phyloP scores from a whole-genome alignment of 2,797 vertebrate genomes.

The Coregonus ussuriensis region DNA sequence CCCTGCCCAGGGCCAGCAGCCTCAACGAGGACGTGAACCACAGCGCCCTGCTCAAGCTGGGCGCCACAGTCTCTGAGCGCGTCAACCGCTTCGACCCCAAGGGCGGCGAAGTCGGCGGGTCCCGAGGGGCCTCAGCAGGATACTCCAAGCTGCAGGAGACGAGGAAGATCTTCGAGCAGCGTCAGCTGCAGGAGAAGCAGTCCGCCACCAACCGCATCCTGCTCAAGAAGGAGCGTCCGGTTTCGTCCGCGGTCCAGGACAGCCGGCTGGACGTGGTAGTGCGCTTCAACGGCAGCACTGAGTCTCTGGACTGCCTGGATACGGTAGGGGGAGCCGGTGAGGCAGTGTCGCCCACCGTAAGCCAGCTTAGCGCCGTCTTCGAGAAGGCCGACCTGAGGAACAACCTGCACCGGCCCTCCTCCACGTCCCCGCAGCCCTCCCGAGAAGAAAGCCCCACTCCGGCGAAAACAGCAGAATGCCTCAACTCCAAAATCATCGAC shows the following conservation, averaged over 20 bases:
- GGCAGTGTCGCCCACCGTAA: slow-evolving; percentile 93
- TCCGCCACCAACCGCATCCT: slow-evolving; percentile 88
- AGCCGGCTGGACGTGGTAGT: slow-evolving; percentile 93
- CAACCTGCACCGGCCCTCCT: slow-evolving; percentile 76
- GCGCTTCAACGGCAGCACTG: slow-evolving; percentile 93
- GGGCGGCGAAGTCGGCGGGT: slow-evolving; percentile 40
- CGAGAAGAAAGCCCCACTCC: slow-evolving; percentile 57
- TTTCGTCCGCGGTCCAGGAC: slow-evolving; percentile 86
- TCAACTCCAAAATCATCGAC: slow-evolving; percentile 68
- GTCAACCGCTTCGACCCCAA: slow-evolving; percentile 91
- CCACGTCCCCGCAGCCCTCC: slow-evolving; percentile 48
- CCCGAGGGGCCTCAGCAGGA: slow-evolving; percentile 62
- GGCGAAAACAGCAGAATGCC: slow-evolving; percentile 61
- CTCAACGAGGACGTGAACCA: slow-evolving; percentile 90
- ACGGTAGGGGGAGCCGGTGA: slow-evolving; percentile 72
- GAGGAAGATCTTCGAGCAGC: slow-evolving; percentile 92
- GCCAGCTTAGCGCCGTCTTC: slow-evolving; percentile 93
- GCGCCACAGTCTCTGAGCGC: slow-evolving; percentile 88
- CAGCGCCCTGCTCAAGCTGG: slow-evolving; percentile 86
- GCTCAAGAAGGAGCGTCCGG: slow-evolving; percentile 87
- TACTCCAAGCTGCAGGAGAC: slow-evolving; percentile 95
- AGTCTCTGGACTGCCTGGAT: slow-evolving; percentile 91
- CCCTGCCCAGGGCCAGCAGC: slow-evolving; percentile 89
- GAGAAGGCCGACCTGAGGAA: slow-evolving; percentile 87
- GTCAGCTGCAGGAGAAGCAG: slow-evolving; percentile 86